Evolutionary conservation across 1,140 invertebrate species (phyloP).

Genomic region (Copidosoma floridanum): DNA sequence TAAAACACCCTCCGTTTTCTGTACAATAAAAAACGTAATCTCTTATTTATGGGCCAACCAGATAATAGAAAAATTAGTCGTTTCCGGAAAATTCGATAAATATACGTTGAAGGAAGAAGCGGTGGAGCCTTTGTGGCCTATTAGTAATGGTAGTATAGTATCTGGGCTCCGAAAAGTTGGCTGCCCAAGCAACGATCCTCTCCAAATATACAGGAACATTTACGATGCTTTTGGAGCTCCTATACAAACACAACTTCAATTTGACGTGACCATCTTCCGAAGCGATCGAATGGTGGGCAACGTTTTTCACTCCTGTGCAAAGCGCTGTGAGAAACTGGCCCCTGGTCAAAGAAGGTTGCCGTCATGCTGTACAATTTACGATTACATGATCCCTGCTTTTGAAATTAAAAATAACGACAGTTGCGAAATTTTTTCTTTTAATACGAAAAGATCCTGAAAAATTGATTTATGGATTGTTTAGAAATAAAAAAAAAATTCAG

Average conservation of each 20-base stretch:
- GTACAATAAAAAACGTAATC: background rate
- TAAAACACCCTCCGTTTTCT: conserved; percentile 11
- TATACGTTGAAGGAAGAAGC: background rate
- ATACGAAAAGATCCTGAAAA: no score
- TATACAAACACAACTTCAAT: conserved; percentile 15
- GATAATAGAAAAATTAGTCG: conserved; percentile 16
- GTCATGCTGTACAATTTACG: no score
- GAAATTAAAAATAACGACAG: no score
- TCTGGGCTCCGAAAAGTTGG: conserved; percentile 4
- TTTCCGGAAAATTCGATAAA: background rate
- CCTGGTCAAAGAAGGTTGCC: no score
- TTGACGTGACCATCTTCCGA: conserved; percentile 3
- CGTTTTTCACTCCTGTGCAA: no score
- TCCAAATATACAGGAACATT: conserved; percentile 26
- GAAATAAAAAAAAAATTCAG: no score
- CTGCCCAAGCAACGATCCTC: conserved; percentile 2
- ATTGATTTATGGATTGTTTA: no score
- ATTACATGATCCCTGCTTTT: no score
- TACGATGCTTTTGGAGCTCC: conserved; percentile 1
- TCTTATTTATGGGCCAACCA: background rate
- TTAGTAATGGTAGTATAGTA: no score
- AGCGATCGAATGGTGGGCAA: conserved; percentile 18
- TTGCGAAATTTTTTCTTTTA: no score
- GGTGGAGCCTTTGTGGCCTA: background rate
- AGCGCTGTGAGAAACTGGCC: no score